Evolutionary conservation across 2,797 vertebrate genomes (phyloP), one percentile per base, ranked within the genome.

Genomic region (Cossypha niveicapilla): DNA sequence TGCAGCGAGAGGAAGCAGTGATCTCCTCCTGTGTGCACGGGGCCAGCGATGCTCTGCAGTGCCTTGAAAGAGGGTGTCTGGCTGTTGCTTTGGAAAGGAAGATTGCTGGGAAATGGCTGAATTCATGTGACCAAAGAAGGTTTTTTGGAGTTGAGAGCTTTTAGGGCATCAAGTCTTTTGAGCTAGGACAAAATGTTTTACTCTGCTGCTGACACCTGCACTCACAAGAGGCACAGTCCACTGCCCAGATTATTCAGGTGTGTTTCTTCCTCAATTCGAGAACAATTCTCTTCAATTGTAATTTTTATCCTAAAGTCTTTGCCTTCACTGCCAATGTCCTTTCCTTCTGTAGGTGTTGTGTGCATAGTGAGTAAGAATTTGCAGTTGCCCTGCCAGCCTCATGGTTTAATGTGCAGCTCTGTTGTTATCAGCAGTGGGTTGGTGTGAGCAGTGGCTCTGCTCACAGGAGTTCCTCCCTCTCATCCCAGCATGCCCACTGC

Each of bases 11-110:
- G 93, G 66, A 71, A 84, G 88, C 80, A 47, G 74, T 9, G 81
- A 82, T 89, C 92, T 88, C 86, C 86, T 92, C 96, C 93, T 42
- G 62, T 3, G 77, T n/a, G 90, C 72, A n/a, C 1, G 37, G 80
- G 90, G 57, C 91, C 73, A 16, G 88, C 2, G 9, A 56, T 0
- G 51, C 81, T 92, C 37, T 2, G 10, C 78, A 8, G 27, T 23
- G 58, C 91, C 79, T 78, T 67, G 74, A 75, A 85, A 82, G 60
- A 57, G 88, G 90, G 60, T 66, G 72, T 72, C 71, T 81, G 4
- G 1, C 88, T 82, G 74, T 14, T 66, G 71, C 79, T 87, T 75
- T 86, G 72, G 16, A 48, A 80, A 77, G 44, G 57, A 10, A 21
- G 56, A 21, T 66, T 56, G 60, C 51, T 53, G 84, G 88, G 48